Conservation (phyloP, 2,113 vertebrate species). For the Procavia capensis region DNA sequence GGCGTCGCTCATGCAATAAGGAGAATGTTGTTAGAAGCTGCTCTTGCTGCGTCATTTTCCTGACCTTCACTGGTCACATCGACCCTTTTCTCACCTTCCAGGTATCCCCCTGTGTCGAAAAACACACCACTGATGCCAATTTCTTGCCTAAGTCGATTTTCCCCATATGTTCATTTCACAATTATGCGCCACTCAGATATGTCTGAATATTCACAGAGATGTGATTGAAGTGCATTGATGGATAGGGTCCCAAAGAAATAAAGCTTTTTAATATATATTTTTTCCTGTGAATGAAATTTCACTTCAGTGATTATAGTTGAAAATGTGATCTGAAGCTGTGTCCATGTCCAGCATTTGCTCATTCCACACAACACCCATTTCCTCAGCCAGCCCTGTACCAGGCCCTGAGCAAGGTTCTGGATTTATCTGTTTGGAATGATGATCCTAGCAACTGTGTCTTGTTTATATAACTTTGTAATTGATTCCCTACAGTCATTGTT, state of each 20-base stretch:
- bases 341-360: not conserved
- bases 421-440: not conserved
- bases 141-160: not conserved
- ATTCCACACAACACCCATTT: not conserved
- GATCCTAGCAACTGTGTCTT: not conserved
- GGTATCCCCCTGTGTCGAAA: not conserved
- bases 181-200: not conserved
- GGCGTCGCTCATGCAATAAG: not conserved
- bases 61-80: not conserved
- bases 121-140: not conserved
- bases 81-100: not conserved
- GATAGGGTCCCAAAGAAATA: not conserved
- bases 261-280: not conserved
- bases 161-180: not conserved
- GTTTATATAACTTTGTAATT: not conserved
- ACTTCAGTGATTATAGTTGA: not conserved
- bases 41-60: not conserved
- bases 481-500: not conserved
- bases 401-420: not conserved
- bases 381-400: not conserved
- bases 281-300: not conserved
- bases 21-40: constrained; percentile 29
- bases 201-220: not conserved
- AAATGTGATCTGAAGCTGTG: not conserved
- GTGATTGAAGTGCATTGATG: constrained; percentile 2